Base-by-base conservation (phyloP, 2,888 invertebrate species). In the Cynaeus angustus region DNA sequence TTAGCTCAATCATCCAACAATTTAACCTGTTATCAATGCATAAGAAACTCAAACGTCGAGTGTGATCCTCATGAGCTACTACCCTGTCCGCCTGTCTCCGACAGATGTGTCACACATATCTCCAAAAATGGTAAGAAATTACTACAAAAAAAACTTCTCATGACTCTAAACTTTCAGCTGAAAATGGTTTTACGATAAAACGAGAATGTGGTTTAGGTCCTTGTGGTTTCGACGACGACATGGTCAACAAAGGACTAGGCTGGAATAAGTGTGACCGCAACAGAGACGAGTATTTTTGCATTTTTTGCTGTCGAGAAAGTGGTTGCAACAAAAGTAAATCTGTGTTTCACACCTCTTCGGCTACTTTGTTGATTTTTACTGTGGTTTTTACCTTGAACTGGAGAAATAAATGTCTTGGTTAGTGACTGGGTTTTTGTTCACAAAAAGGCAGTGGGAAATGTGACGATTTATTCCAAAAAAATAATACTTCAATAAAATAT, bases 161-260 rank as follows among this genome's bases (percentile, higher is more conserved):
- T 45, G 45, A 48, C 62, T 66, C 56, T 70, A 61, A 21, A 3
- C 4, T 82, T 85, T 53, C 78, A 86, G 86, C 78, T 28, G 74
- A 79, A 61, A 80, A 80, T 56, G 85, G 85, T 10, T 84, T 83
- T 66, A 74, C 75, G 9, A 77, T 86, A 59, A 85, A 83, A 74
- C 76, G 86, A 3, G 85, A 86, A 78, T 86, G 86, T 70, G 86
- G 86, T 7, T 72, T 86, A 28, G 86, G 84, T 3, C 86, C 86
- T 1, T 86, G 86, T 72, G 79, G 79, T 7, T 86, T 86, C 74
- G 82, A 84, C 62, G 86, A 86, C 70, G 79, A 79, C 33, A 82
- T 82, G 79, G 81, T 84, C 72, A 72, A 78, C 33, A 81, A 78
- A 72, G 85, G 85, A 0, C 76, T 86, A 16, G 86, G 86, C 1